Base-by-base conservation (phyloP, 37 sponge, comb jelly and placozoan genomes). In the Tethya wilhelma region DNA sequence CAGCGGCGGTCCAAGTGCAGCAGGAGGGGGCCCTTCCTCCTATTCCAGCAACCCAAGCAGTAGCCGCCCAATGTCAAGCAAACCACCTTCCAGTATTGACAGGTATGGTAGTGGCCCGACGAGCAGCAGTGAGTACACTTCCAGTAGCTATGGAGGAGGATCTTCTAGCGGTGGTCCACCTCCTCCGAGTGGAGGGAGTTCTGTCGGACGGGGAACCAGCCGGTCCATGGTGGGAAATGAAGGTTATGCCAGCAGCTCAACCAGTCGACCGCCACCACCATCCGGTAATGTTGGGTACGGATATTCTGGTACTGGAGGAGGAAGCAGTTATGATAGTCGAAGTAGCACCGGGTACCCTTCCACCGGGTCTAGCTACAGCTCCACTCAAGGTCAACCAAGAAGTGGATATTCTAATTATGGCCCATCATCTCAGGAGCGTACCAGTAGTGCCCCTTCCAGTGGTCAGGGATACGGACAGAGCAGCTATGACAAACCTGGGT, bases 11-110 rank as follows among this genome's bases (percentile, higher is more conserved):
- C 20, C 62, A 59, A 12, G 6, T 5, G 62, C 29, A 8, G 69
- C 43, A 40, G 65, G 65, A 64, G 65, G 62, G 14, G 69, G 69
- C 23, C 69, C 43, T 32, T 41, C 39, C 38, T 69, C 69, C 25
- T 69, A 69, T 26, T 42, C 25, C n/a, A 36, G n/a, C 1, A 43
- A 43, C n/a, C 22, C 69, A 7, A 34, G 69, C 32, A 69, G 69
- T 40, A 26, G 43, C n/a, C n/a, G n/a, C n/a, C 43, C 23, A 2
- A 26, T 41, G 8, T 69, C 39, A 23, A 43, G 69, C 25, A 20
- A 41, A 38, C 41, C 43, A 30, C 11, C 17, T 29, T 5, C 25
- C 4, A 30, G 17, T 23, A 7, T 12, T 59, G 62, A 30, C 28
- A 23, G n/a, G 6, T 59, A 25, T 59, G 62, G 62, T 59, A 30